Conservation (phyloP, 2,797 vertebrate genomes). For the Adelosebastes latens region DNA sequence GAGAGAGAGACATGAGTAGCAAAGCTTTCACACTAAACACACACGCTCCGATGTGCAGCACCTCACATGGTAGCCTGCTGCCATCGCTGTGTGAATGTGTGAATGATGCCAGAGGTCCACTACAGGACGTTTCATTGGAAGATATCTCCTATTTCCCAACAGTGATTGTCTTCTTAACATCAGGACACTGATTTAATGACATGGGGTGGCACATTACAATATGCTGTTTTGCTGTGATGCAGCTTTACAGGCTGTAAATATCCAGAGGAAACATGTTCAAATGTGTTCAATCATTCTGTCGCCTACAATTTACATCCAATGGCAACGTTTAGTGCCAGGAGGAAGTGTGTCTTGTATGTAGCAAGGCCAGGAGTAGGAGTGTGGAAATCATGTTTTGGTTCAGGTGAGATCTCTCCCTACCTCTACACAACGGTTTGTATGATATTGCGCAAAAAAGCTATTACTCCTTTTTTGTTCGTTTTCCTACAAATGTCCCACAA, state of each 20-base stretch:
- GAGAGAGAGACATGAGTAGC: not conserved
- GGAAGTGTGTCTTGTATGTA: no score
- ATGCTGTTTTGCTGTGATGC: not conserved
- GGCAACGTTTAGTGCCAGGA: not conserved
- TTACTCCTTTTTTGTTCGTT: no score
- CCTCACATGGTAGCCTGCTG: not conserved
- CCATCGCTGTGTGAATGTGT: not conserved
- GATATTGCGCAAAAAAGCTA: no score
- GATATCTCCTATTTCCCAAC: not conserved
- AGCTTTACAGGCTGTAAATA: not conserved
- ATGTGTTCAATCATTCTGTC: not conserved
- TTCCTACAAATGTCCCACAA: no score
- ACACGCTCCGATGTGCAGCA: not conserved
- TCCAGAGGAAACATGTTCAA: not conserved
- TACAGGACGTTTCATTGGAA: not conserved
- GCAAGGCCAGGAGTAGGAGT: no score
- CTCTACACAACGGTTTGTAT: no score
- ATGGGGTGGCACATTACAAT: not conserved
- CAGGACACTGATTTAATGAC: not conserved
- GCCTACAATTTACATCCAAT: not conserved
- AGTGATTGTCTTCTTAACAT: not conserved
- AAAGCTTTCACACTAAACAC: conserved; percentile 25
- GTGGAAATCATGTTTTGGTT: no score
- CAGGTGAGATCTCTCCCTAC: no score
- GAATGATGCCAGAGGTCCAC: not conserved